Evolutionary conservation across 2,888 invertebrate species (phyloP), one percentile per base, ranked within the genome.

Genomic region (Drosophila tanythrix): DNA sequence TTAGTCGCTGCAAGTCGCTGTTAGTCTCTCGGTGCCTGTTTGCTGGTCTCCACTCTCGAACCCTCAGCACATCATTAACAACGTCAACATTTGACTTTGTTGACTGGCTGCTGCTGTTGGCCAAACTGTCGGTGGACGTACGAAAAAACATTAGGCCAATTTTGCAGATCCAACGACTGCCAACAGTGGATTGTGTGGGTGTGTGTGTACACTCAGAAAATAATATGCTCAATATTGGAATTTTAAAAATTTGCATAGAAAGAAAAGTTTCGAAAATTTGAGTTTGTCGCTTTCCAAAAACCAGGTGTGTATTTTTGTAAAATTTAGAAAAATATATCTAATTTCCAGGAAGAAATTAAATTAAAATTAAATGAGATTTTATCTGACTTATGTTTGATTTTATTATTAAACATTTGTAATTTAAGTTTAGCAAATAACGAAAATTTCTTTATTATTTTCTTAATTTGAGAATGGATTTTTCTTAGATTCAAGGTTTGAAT

Each of bases 51-150:
- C 8, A 15, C 43, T n/a, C 55, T 33, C 52, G 13, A 50, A 33
- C 58, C 53, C 64, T 40, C 48, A 43, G 81, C 88, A 87, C 85
- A 84, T 84, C 87, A 87, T 87, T 87, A 87, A 78, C 78, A 78
- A 78, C 83, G 79, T 87, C 89, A 89, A 89, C 89, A 87, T 88
- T 87, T 87, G 89, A 89, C 87, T 87, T 84, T 87, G 87, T 78
- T 78, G 79, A 83, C 75, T 79, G 79, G 71, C 60, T 76, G 74
- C 68, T 79, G 68, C 70, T 78, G 74, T 52, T 78, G 40, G 76
- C 66, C 81, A 67, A 82, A 78, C 59, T 70, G 72, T 72, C 66
- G 81, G 55, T 69, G 72, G 79, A 79, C 76, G 71, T 71, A 76
- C 66, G 65, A 66, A 79, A 79, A 77, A 82, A 80, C 89, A 88